phyloP scores from a whole-genome alignment of 2,113 vertebrate species.

The Indri indri region DNA sequence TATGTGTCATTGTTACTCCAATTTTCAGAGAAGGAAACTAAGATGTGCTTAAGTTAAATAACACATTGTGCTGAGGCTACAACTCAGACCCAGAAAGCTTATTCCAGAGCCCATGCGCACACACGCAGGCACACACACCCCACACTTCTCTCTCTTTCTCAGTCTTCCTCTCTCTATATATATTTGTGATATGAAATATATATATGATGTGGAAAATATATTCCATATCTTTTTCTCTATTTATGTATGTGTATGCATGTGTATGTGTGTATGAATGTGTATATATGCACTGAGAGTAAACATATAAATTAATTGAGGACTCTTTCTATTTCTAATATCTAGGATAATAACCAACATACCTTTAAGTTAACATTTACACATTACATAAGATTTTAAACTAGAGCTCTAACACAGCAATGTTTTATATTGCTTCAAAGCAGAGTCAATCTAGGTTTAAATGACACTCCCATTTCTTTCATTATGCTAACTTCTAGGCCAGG shows the following conservation, averaged over 20 bases:
- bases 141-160: not conserved
- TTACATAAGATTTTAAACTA: not conserved
- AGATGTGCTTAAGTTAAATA: not conserved
- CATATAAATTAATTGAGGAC: not conserved
- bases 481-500: not conserved
- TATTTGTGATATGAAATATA: not conserved
- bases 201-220: not conserved
- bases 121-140: not conserved
- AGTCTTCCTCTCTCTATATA: not conserved
- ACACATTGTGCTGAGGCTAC: not conserved
- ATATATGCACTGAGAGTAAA: not conserved
- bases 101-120: not conserved
- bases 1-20: not conserved
- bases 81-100: not conserved
- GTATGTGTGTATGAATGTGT: not conserved
- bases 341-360: not conserved
- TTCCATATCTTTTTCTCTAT: not conserved
- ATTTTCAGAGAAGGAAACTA: not conserved
- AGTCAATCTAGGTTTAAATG: not conserved
- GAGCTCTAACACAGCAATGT: not conserved
- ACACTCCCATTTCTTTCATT: not conserved
- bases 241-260: not conserved
- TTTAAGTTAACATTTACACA: not conserved
- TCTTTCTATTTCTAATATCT: not conserved
- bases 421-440: not conserved